Percentiles rank a stretch among this genome's conserved stretches.
Conservation (phyloP, 2,113 vertebrate genomes). For the Glaucidium brasilianum region DNA sequence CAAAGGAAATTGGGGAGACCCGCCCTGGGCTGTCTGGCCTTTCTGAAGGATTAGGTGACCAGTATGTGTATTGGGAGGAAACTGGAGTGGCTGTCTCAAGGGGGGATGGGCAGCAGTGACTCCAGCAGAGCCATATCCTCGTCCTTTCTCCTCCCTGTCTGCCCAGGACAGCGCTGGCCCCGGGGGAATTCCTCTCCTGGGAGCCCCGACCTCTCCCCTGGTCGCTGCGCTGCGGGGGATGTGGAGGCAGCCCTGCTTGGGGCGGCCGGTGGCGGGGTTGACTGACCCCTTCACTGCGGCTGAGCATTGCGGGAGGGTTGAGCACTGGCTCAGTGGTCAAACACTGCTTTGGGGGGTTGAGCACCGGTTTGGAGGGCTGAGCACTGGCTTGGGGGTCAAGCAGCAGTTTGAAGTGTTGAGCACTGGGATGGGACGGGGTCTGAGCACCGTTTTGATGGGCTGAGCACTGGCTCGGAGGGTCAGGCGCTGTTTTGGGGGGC, state of each 20-base stretch:
- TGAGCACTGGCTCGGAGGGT: background rate
- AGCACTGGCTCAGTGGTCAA: background rate
- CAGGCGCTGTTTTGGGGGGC: no score
- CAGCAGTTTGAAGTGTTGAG: background rate
- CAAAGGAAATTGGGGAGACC: background rate
- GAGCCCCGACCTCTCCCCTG: no score
- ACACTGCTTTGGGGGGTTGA: background rate
- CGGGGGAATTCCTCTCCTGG: background rate
- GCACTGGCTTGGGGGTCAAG: background rate
- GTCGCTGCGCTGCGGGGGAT: background rate
- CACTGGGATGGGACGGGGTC: background rate
- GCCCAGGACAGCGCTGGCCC: no score
- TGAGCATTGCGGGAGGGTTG: background rate
- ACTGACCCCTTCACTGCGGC: background rate
- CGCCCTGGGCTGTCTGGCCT: background rate
- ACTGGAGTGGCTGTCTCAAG: background rate
- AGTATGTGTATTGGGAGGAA: background rate
- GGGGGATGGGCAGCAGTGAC: background rate
- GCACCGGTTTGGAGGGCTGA: background rate
- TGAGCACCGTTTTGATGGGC: background rate
- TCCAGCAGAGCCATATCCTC: rapidly evolving
- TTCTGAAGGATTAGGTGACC: background rate
- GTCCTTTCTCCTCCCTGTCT: background rate
- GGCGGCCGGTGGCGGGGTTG: background rate
- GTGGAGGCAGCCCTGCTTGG: rapidly evolving